Percentiles rank a stretch among this genome's conserved stretches.
Evolutionary conservation across 2,113 vertebrate genomes (phyloP).

Genomic region (Syngnathus floridae): DNA sequence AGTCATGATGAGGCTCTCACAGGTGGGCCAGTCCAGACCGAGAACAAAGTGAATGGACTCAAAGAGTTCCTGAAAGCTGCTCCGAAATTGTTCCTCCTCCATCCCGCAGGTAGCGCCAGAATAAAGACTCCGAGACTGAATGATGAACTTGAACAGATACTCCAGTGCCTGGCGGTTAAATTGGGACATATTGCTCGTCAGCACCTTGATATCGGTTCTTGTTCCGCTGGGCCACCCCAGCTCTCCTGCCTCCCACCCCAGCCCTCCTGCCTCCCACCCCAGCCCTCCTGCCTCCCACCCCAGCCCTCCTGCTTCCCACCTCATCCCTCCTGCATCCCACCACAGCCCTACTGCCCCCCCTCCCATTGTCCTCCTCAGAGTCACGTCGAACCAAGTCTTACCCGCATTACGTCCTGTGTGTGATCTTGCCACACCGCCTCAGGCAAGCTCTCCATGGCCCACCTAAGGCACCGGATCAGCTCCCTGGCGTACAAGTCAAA

Average conservation of each 20-base stretch:
- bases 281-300: too few species aligned
- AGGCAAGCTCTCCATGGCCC: constrained; percentile 97
- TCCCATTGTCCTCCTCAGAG: too few species aligned
- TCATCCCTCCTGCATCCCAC: too few species aligned
- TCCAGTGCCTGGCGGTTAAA: constrained; percentile 81
- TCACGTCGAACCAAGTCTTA: constrained; percentile 38
- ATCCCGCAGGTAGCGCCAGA: constrained; percentile 92
- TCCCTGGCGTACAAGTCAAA: constrained; percentile 73
- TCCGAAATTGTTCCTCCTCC: constrained; percentile 94
- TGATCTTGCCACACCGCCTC: constrained; percentile 92
- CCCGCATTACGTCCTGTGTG: constrained; percentile 97
- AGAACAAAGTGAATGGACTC: constrained; percentile 96
- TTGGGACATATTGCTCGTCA: too few species aligned
- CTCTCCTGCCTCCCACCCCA: too few species aligned
- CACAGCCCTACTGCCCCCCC: too few species aligned
- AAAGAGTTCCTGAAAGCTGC: constrained; percentile 94
- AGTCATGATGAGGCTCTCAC: constrained; percentile 93
- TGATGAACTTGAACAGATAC: constrained; percentile 97
- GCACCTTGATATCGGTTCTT: too few species aligned
- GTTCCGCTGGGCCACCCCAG: too few species aligned
- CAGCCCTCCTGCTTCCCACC: too few species aligned
- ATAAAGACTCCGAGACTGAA: constrained; percentile 94
- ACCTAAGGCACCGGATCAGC: constrained; percentile 93
- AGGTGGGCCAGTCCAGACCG: constrained; percentile 92
- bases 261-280: too few species aligned